These are phyloP conservation scores for Dromococcyx pavoninus DNA, from an alignment of 2,797 vertebrate genomes.

Conservation along the genomic window DNA sequence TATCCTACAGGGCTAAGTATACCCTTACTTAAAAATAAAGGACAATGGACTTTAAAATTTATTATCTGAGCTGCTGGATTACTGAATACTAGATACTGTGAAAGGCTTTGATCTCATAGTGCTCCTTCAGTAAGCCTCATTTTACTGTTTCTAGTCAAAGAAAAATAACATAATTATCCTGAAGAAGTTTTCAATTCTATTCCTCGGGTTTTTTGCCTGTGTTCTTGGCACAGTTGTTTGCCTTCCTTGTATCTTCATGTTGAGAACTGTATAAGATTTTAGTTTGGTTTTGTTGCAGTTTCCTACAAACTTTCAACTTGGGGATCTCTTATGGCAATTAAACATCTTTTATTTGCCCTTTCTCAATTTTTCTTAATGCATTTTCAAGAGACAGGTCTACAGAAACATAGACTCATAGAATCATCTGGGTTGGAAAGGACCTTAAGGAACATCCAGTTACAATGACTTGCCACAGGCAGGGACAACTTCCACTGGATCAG, in stretches of 20 bases:
- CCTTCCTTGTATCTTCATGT: background rate
- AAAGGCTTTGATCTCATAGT: background rate
- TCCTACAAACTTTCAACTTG: background rate
- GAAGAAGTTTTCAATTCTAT: background rate
- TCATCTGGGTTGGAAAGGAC: too few species aligned
- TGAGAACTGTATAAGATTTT: background rate
- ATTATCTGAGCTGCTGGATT: background rate
- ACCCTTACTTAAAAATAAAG: background rate
- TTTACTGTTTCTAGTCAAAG: background rate
- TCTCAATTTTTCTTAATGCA: background rate
- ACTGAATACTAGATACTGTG: background rate
- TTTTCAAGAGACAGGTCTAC: background rate
- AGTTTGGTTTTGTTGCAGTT: background rate
- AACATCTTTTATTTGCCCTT: background rate
- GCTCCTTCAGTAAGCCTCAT: background rate
- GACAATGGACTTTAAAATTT: background rate
- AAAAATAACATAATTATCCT: background rate
- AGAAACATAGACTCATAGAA: too few species aligned
- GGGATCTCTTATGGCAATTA: background rate
- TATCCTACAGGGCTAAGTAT: background rate
- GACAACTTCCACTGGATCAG: too few species aligned
- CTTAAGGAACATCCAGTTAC: too few species aligned
- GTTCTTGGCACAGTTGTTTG: background rate
- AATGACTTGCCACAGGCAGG: too few species aligned
- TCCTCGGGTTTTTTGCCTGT: background rate